These are phyloP conservation scores for Oxyruncus cristatus DNA, from an alignment of 2,113 vertebrate genomes.

Conservation along the genomic window DNA sequence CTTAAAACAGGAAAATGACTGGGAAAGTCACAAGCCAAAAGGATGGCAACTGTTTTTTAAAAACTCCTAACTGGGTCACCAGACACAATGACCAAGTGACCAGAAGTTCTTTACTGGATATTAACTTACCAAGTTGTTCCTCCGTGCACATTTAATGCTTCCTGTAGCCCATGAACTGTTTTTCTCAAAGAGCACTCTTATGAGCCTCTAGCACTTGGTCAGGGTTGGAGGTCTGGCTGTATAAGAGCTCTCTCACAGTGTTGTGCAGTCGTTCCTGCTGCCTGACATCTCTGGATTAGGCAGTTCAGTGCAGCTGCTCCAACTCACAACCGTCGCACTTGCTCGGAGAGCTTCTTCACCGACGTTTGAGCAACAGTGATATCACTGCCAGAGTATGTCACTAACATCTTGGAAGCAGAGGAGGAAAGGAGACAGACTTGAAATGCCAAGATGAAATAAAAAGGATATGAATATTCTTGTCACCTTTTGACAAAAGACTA, in stretches of 20 bases:
- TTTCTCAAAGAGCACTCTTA: not conserved
- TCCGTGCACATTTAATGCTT: not conserved
- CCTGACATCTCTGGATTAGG: not conserved
- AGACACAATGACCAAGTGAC: not conserved
- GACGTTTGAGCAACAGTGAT: not conserved
- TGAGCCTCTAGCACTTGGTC: not conserved
- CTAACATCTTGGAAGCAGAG: constrained; percentile 36
- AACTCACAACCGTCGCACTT: not conserved
- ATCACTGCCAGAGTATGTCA: constrained; percentile 28
- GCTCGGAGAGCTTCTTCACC: not conserved
- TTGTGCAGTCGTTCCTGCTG: not conserved
- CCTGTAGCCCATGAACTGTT: not conserved
- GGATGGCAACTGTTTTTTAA: not conserved
- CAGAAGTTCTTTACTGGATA: not conserved
- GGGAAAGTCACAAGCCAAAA: not conserved
- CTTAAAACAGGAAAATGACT: not conserved
- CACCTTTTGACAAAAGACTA: constrained; percentile 2
- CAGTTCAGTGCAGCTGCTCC: not conserved
- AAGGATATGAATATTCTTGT: constrained; percentile 12
- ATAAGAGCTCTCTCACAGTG: not conserved
- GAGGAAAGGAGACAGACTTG: not conserved
- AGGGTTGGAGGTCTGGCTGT: not conserved
- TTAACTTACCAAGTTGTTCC: not conserved
- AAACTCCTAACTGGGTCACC: not conserved
- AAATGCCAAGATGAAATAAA: not conserved